Base-by-base conservation (phyloP, 2,113 vertebrate species). In the Dascyllus trimaculatus region DNA sequence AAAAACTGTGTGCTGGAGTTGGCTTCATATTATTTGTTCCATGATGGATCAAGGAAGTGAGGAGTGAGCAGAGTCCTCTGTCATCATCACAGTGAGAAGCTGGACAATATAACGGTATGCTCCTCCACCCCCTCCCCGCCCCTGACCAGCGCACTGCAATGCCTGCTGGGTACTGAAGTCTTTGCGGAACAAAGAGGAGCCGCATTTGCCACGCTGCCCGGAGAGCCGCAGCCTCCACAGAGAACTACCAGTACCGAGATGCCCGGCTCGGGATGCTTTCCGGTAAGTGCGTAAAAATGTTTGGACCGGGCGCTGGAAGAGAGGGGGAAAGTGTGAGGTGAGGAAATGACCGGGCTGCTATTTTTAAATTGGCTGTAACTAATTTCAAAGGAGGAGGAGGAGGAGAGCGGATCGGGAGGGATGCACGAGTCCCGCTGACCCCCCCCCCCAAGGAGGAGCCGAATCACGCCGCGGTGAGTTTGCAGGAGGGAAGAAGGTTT, bases 171-270 rank as follows among this genome's bases (percentile, higher is more conserved):
- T 86, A 91, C 26, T 91, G 90, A 43, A 92, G 93, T 94, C 70
- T 84, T 85, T 46, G 1, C 45, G 13, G 19, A 35, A 82, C 82
- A 80, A 66, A 82, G 71, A 32, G 2, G 46, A 46, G 73, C 72
- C 19, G 38, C 8, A 43, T 45, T 76, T 25, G 49, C 61, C 72
- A 60, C 71, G 71, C 61, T 71, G 51, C 46, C 74, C 22, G 75
- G 52, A 62, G 62, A 26, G 63, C 67, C 54, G 75, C 91, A 57
- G 77, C 67, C 6, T 78, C 78, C 54, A 7, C 11, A 9, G 53
- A 70, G 81, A 90, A 95, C 94, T 95, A 94, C 94, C 90, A 86
- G 60, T 80, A 94, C 94, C 94, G 78, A 79, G 78, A 91, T 90
- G 86, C 89, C 15, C 38, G 19, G 78, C 75, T 64, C 32, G 21